Evolutionary conservation across 2,888 invertebrate species (phyloP).

Genomic region (Cantharis lateralis): DNA sequence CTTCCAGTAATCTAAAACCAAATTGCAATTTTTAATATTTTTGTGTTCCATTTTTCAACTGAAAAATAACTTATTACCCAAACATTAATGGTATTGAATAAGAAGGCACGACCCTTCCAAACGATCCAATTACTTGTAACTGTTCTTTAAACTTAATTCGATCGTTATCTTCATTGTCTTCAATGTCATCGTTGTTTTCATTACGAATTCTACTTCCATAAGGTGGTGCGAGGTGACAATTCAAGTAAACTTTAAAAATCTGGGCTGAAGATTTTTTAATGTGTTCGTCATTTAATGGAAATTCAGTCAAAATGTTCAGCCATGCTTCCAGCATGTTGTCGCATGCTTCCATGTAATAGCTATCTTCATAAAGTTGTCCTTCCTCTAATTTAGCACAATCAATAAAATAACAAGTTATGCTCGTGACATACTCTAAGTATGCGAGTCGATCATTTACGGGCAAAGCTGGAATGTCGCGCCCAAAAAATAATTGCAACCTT

Average conservation of each 20-base stretch:
- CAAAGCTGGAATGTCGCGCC: slow-evolving; percentile 58
- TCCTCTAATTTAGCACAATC: slow-evolving; percentile 70
- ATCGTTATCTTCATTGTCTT: slow-evolving; percentile 70
- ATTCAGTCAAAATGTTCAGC: slow-evolving; percentile 60
- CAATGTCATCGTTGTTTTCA: slow-evolving; percentile 62
- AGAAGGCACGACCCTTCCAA: slow-evolving; percentile 66
- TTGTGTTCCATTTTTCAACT: not conserved
- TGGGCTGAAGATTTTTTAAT: slow-evolving; percentile 53
- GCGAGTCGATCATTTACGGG: slow-evolving; percentile 58
- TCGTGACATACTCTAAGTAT: slow-evolving; percentile 65
- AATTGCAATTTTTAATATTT: not conserved
- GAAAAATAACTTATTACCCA: slow-evolving; percentile 49
- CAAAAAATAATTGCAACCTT: slow-evolving; percentile 65
- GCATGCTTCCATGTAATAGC: slow-evolving; percentile 69
- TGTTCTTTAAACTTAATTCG: slow-evolving; percentile 71
- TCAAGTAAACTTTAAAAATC: slow-evolving; percentile 80
- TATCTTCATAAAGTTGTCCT: slow-evolving; percentile 58
- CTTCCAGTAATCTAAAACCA: slow-evolving; percentile 49
- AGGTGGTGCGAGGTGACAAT: slow-evolving; percentile 80
- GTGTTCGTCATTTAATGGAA: slow-evolving; percentile 43
- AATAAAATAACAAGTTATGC: slow-evolving; percentile 67
- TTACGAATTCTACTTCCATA: slow-evolving; percentile 67
- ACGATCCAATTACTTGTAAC: slow-evolving; percentile 72
- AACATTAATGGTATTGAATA: slow-evolving; percentile 70
- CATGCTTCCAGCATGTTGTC: slow-evolving; percentile 72